Conservation (phyloP, 2,113 vertebrate genomes). For the Scopus umbretta region DNA sequence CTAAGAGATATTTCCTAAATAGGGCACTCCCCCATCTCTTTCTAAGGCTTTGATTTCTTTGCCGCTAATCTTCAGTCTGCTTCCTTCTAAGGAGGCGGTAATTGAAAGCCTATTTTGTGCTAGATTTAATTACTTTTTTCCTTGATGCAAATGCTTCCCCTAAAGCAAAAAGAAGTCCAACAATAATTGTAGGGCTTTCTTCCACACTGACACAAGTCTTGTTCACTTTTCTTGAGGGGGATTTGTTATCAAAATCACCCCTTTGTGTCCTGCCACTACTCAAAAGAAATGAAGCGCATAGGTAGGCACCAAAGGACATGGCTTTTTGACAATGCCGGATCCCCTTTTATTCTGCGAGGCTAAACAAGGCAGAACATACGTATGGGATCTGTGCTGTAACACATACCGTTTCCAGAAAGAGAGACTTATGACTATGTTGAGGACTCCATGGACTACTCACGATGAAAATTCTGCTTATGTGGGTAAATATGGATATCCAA, state of each 20-base stretch:
- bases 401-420: neutral
- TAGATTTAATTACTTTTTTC: slow-evolving; percentile 29
- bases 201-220: neutral
- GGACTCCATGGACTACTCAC: neutral
- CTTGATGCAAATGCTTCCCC: slow-evolving; percentile 1
- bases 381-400: neutral
- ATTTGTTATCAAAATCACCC: neutral
- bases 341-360: neutral
- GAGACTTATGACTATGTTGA: neutral
- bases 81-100: slow-evolving; percentile 41
- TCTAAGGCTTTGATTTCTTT: slow-evolving; percentile 46
- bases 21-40: neutral
- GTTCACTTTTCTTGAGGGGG: neutral
- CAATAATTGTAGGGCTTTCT: neutral
- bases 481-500: neutral
- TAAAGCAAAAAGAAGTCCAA: neutral
- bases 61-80: slow-evolving; percentile 38
- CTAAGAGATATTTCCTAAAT: slow-evolving; percentile 9
- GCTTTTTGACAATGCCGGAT: neutral
- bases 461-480: neutral
- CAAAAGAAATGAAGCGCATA: neutral
- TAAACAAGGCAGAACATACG: neutral
- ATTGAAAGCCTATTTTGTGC: slow-evolving; percentile 43
- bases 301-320: neutral
- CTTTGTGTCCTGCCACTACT: neutral